These are phyloP conservation scores for Aspidiotus rigidus DNA, from an alignment of 2,888 invertebrate genomes.

Conservation along the genomic window DNA sequence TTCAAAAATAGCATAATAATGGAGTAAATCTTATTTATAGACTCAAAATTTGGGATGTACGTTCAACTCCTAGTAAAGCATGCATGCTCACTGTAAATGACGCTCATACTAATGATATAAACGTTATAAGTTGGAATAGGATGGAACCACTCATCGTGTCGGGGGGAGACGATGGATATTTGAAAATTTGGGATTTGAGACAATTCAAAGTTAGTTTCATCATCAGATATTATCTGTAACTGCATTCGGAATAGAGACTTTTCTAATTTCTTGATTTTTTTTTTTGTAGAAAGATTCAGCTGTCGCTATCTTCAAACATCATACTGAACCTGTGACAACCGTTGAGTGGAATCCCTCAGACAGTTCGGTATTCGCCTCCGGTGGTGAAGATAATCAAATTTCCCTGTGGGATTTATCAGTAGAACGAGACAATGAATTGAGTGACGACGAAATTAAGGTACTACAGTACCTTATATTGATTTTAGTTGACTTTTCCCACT, in stretches of 20 bases:
- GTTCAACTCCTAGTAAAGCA: conserved; percentile 75
- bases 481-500: too few species aligned
- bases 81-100: conserved; percentile 80
- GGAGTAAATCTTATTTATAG: conserved; percentile 42
- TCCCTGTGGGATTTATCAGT: conserved; percentile 94
- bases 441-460: conserved; percentile 46
- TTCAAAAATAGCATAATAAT: neutral
- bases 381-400: conserved; percentile 89
- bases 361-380: conserved; percentile 84
- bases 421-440: conserved; percentile 60
- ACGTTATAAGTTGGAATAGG: conserved; percentile 95
- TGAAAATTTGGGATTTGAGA: conserved; percentile 93
- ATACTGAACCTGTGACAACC: conserved; percentile 83
- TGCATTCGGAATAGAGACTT: neutral
- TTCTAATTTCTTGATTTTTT: neutral
- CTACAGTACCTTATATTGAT: neutral
- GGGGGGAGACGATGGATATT: conserved; percentile 91
- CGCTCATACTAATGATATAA: conserved; percentile 86
- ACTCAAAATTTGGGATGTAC: conserved; percentile 91
- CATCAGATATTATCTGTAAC: neutral
- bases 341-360: conserved; percentile 96
- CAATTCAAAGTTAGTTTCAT: conserved; percentile 49
- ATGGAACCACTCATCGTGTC: conserved; percentile 83
- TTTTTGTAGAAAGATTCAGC: conserved; percentile 51
- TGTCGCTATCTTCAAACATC: conserved; percentile 91